Evolutionary conservation across 2,113 vertebrate genomes (phyloP).

Genomic region (Malurus alboscapulatus): DNA sequence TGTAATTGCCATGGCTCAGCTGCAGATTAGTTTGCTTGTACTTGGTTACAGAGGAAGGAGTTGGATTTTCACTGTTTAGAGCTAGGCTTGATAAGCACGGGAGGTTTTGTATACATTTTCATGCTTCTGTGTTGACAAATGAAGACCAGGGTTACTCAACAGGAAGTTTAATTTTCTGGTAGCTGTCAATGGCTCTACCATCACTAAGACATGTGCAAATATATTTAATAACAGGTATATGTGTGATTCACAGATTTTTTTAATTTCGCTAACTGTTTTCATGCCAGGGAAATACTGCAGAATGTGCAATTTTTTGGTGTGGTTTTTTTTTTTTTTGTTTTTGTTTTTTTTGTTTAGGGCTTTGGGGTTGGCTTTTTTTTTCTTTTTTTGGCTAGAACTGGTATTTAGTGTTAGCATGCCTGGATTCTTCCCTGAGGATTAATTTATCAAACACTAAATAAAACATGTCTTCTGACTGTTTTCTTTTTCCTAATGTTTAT

Average conservation of each 20-base stretch:
- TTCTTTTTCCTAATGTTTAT: constrained; percentile 66
- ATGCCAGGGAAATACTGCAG: not conserved
- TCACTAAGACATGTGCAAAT: not conserved
- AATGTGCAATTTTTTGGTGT: constrained; percentile 1
- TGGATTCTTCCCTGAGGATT: constrained; percentile 51
- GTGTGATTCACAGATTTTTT: not conserved
- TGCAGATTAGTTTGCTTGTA: not conserved
- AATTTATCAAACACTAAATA: constrained; percentile 67
- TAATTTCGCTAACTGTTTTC: not conserved
- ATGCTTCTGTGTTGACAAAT: constrained; percentile 6
- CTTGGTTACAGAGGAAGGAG: not conserved
- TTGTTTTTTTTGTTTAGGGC: not conserved
- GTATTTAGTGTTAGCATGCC: constrained; percentile 43
- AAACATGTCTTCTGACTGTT: constrained; percentile 63
- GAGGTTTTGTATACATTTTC: not conserved
- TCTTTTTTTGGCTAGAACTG: not conserved
- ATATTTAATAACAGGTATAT: not conserved
- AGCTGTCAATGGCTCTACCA: not conserved
- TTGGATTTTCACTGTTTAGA: not conserved
- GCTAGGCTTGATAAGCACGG: not conserved
- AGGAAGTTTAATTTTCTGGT: constrained; percentile 18
- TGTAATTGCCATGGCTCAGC: not conserved
- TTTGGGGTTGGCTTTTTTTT: not conserved
- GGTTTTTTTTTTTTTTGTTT: not conserved
- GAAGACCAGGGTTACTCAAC: not conserved